Evolutionary conservation across 92 coral and sea anemone species (phyloP), one percentile per base, ranked within the genome.

Genomic region (Ricordea florida): DNA sequence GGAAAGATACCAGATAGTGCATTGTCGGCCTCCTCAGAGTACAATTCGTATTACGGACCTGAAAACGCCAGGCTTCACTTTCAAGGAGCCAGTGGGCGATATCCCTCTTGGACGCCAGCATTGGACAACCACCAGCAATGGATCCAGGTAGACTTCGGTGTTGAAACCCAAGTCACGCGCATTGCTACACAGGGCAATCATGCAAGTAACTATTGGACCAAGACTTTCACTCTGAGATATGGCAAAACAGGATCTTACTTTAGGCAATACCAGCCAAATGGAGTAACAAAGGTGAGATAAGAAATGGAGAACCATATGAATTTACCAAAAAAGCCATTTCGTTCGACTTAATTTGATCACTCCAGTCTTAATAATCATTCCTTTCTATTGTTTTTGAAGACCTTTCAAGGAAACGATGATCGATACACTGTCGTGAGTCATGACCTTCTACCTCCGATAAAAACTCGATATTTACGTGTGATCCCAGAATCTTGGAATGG

Each of bases 131-230:
- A 26, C 17, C 0, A 11, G 0, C 65, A 78, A 10, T 78, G 84
- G 84, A 37, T 78, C 21, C 84, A 78, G 25, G 21, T 66, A 15
- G 59, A 78, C 33, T 78, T 78, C 34, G 84, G 69, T 1, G 13
- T 3, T 1, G 38, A 28, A 2, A 53, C 69, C 0, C 25, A 66
- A 40, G 28, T 78, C 4, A 66, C 84, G 0, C 67, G 56, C 20
- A 57, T 78, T 24, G 57, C 66, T 0, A 78, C 77, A 1, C 66
- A 66, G 68, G 76, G 84, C 11, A 31, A 36, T 16, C 26, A 35
- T 15, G 17, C 48, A 14, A 16, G 5, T 3, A 16, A 6, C 10
- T 17, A 35, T 26, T 49, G 57, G 30, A 61, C 51, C 16, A 67
- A 49, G 57, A 16, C 43, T 3, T 67, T 32, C 9, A 49, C 74